Evolutionary conservation across 2,888 invertebrate species (phyloP).

Genomic region (Tenodera sinensis): DNA sequence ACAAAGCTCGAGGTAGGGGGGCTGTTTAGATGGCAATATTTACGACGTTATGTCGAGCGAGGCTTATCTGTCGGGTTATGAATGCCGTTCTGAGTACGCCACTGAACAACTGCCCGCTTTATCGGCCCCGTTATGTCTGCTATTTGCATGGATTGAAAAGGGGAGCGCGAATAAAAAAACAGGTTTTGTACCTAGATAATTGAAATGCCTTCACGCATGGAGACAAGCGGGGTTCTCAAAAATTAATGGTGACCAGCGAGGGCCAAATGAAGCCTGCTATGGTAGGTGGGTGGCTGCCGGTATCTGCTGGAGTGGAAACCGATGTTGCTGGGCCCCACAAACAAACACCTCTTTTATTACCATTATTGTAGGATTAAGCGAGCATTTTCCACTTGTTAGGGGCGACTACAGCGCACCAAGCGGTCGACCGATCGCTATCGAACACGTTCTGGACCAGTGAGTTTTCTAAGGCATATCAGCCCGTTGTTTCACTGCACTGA

Average conservation of each 20-base stretch:
- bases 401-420: background rate
- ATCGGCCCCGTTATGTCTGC: background rate
- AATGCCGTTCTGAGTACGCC: background rate
- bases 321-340: background rate
- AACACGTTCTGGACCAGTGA: background rate
- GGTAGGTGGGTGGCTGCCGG: no score
- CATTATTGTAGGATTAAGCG: background rate
- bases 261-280: conserved; percentile 2
- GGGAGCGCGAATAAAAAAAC: background rate
- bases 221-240: background rate
- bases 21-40: background rate
- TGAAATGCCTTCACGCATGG: conserved; percentile 6
- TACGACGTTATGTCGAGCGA: background rate
- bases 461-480: background rate
- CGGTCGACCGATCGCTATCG: background rate
- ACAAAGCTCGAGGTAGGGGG: no score
- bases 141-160: conserved; percentile 3
- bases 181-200: conserved; percentile 1
- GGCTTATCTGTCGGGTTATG: background rate
- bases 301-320: background rate
- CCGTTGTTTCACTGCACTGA: background rate
- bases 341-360: background rate
- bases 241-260: background rate
- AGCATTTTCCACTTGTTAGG: background rate
- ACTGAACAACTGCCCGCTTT: background rate